Evolutionary conservation across 2,888 invertebrate genomes (phyloP).

Genomic region (Drosophila siamana): DNA sequence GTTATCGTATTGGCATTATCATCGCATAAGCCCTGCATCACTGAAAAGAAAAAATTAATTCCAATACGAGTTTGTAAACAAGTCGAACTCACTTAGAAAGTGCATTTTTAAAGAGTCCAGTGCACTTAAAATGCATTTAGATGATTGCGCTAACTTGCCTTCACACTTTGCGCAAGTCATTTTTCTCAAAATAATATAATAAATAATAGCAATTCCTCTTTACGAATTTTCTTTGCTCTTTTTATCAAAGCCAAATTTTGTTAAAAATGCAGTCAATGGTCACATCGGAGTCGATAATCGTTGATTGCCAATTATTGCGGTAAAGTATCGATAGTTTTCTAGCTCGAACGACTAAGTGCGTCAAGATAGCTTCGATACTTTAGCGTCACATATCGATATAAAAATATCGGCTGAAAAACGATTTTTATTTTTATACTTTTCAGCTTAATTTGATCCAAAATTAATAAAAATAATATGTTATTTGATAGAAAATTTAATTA

Average conservation of each 20-base stretch:
- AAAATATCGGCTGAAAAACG: too few relatives aligned
- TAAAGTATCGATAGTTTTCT: background rate
- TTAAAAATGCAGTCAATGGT: background rate
- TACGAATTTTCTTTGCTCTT: background rate
- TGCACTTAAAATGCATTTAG: slow-evolving; percentile 55
- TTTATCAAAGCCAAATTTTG: background rate
- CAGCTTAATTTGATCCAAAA: too few relatives aligned
- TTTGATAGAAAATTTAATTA: too few relatives aligned
- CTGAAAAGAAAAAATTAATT: slow-evolving; percentile 41
- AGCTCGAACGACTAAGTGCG: too few relatives aligned
- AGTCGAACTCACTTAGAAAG: slow-evolving; percentile 71
- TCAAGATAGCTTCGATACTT: too few relatives aligned
- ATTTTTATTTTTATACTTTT: too few relatives aligned
- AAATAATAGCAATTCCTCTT: background rate
- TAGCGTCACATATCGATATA: too few relatives aligned
- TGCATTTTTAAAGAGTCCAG: slow-evolving; percentile 74
- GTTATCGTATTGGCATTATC: slow-evolving; percentile 49
- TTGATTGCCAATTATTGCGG: too few relatives aligned
- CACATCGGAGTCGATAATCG: background rate
- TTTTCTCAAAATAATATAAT: slow-evolving; percentile 10
- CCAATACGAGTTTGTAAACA: slow-evolving; percentile 31
- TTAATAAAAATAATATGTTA: too few relatives aligned
- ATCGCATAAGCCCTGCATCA: slow-evolving; percentile 43
- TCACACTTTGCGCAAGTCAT: slow-evolving; percentile 62
- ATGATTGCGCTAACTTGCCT: slow-evolving; percentile 38